These are phyloP conservation scores for Albula goreensis DNA, from an alignment of 2,113 vertebrate species.

Conservation along the genomic window DNA sequence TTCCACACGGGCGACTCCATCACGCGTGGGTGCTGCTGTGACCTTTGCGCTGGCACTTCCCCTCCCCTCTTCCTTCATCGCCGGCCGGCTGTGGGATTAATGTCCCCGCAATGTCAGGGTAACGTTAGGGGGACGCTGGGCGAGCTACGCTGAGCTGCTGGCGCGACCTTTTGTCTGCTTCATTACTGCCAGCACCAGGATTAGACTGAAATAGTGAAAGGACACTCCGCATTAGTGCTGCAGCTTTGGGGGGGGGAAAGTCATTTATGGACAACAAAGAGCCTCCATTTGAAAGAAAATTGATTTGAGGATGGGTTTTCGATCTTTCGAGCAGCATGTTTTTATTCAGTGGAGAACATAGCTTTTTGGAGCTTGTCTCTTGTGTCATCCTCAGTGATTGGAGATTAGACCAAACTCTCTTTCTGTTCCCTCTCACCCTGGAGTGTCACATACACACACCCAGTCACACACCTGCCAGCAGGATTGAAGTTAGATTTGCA, in stretches of 20 bases:
- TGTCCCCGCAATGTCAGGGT: constrained; percentile 11
- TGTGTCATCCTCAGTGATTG: constrained; percentile 1
- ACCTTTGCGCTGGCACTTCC: constrained; percentile 32
- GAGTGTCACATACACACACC: no score
- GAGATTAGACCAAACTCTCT: not conserved
- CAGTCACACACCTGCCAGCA: no score
- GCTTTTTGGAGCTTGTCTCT: not conserved
- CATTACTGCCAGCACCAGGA: constrained; percentile 10
- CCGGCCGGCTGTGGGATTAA: constrained; percentile 25
- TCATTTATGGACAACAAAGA: constrained; percentile 45
- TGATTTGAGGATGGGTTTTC: constrained; percentile 40
- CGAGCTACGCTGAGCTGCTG: not conserved
- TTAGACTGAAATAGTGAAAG: constrained; percentile 43
- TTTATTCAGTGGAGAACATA: not conserved
- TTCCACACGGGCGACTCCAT: constrained; percentile 28
- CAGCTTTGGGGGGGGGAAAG: constrained; percentile 18
- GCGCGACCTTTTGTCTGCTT: constrained; percentile 37
- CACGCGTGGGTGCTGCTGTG: constrained; percentile 24
- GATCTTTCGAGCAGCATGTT: not conserved
- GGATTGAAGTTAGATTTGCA: no score
- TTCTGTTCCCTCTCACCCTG: not conserved
- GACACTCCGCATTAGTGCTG: constrained; percentile 28
- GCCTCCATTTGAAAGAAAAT: constrained; percentile 38
- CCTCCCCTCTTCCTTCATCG: constrained; percentile 18
- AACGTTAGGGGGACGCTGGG: no score